phyloP scores from a whole-genome alignment of 2,888 invertebrate genomes.

The Drosophila mercatorum region DNA sequence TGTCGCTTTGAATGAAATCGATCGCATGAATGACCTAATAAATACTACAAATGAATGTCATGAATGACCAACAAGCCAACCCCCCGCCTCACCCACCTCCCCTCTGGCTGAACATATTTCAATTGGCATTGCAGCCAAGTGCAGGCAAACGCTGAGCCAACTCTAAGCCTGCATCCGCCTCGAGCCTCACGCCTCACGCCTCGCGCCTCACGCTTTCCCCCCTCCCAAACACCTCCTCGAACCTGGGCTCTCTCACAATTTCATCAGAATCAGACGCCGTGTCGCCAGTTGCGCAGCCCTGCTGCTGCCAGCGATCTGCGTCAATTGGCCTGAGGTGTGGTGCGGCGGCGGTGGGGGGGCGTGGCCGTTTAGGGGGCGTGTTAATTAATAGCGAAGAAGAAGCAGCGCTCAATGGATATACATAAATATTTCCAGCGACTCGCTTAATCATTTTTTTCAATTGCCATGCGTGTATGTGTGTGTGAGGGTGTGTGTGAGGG shows the following conservation, averaged over 20 bases:
- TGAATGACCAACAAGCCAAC: conserved; percentile 42
- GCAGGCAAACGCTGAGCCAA: neutral
- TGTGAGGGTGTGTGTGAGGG: neutral
- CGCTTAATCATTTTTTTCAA: conserved; percentile 42
- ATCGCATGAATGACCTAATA: conserved; percentile 78
- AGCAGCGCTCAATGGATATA: conserved; percentile 23
- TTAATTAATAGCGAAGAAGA: conserved; percentile 70
- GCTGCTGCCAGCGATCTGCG: neutral
- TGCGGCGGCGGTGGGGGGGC: neutral
- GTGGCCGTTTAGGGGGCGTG: conserved; percentile 18
- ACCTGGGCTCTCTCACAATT: conserved; percentile 33
- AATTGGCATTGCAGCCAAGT: conserved; percentile 26
- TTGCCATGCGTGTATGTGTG: neutral
- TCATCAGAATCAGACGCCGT: conserved; percentile 76
- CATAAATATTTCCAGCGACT: conserved; percentile 14
- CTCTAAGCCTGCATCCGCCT: conserved; percentile 1
- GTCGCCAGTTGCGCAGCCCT: conserved; percentile 51
- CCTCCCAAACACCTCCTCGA: no score
- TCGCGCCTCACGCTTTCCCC: no score
- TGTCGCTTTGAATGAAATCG: conserved; percentile 59
- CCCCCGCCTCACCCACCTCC: neutral
- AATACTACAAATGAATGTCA: conserved; percentile 60
- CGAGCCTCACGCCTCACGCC: no score
- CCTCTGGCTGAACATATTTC: neutral
- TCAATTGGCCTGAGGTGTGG: conserved; percentile 14